phyloP scores from a whole-genome alignment of 2,113 vertebrate species.

The Platichthys flesus region DNA sequence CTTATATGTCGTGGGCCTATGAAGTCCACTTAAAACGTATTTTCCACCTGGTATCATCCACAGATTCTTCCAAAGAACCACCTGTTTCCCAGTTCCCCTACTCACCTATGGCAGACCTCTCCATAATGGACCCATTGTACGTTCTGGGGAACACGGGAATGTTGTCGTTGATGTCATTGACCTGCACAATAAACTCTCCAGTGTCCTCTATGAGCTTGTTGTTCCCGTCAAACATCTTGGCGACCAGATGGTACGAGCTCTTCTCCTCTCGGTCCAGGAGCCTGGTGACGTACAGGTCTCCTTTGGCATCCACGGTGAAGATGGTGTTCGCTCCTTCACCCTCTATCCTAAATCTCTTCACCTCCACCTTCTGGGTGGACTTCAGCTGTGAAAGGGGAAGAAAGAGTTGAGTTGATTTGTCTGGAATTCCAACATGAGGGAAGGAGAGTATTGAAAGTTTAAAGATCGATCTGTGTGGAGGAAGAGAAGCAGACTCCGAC shows the following conservation, averaged over 20 bases:
- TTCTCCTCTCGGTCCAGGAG: constrained; percentile 90
- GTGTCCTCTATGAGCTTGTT: constrained; percentile 81
- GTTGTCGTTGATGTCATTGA: constrained; percentile 93
- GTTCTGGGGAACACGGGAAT: constrained; percentile 83
- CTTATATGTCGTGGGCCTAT: too few relatives aligned
- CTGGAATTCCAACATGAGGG: too few relatives aligned
- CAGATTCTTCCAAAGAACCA: too few relatives aligned
- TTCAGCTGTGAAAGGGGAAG: constrained; percentile 81
- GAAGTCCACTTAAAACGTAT: too few relatives aligned
- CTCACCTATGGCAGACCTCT: constrained; percentile 88
- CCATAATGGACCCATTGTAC: constrained; percentile 87
- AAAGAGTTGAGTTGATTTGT: neutral
- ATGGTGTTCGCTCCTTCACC: constrained; percentile 87
- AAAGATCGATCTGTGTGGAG: neutral
- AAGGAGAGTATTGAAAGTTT: neutral
- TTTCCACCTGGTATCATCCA: too few relatives aligned
- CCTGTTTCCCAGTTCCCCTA: neutral
- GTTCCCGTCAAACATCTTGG: constrained; percentile 82
- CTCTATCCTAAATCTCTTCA: constrained; percentile 82
- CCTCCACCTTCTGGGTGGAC: constrained; percentile 73
- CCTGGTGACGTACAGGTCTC: constrained; percentile 85
- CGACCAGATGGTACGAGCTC: constrained; percentile 83
- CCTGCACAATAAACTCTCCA: constrained; percentile 86
- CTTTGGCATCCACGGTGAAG: constrained; percentile 85
- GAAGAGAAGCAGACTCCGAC: neutral